Base-by-base conservation (phyloP, 2,888 invertebrate genomes). In the Amitus sp. region DNA sequence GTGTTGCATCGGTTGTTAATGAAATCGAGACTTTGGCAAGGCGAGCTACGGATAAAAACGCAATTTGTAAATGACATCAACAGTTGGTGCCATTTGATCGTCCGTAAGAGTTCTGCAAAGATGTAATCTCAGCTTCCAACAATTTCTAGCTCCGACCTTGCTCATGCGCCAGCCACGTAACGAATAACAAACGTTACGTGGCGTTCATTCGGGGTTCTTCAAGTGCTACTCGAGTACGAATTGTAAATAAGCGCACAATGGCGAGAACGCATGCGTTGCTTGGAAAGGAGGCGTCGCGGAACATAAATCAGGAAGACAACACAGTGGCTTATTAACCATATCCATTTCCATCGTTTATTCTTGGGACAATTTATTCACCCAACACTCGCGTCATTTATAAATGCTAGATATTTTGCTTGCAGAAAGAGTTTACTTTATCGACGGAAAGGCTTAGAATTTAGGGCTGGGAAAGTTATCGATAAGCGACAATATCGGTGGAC, bases 281-380 rank as follows among this genome's bases (percentile, higher is more conserved):
- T 62, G 68, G 65, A 63, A 68, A 63, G 63, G 67, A 66, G 69
- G 65, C 66, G 62, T 64, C 49, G 53, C 58, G 62, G 61, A 53
- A 50, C 70, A 71, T 73, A 71, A 73, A 73, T 73, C 73, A 73
- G 66, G 64, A 69, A 68, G 69, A 71, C 69, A 72, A 72, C 69
- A 67, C 69, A 69, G 66, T 61, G 65, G 68, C 69, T 67, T 70
- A 70, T 74, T 73, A 74, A 71, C 72, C 69, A 40, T 57, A 62
- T 57, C 57, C 50, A 57, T 62, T 62, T 62, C 47, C 62, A 54
- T 57, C 62, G 47, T 62, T 62, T 61, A 56, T 61, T 30, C 56
- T 20, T 43, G 23, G 61, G 56, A 61, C 56, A 52, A 40, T 61
- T 55, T 47, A 45, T 45, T 51, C 46, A 30, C n/a, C 46, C 40